Evolutionary conservation across 2,113 vertebrate genomes (phyloP).

Genomic region (Bothrops jararaca): DNA sequence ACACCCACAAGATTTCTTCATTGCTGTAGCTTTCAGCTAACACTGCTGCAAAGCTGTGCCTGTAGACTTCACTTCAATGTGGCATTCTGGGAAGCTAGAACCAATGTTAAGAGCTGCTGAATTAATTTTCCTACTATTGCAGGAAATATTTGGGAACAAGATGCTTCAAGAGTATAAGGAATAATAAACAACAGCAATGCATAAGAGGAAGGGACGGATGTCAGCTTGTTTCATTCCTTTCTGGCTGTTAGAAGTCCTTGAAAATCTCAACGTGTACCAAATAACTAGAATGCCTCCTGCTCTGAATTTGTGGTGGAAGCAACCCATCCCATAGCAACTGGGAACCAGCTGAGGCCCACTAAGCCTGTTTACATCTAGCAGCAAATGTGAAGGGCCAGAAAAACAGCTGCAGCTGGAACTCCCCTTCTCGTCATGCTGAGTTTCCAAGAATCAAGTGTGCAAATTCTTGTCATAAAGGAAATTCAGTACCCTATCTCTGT

Average conservation of each 20-base stretch:
- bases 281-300: background rate
- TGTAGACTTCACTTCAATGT: background rate
- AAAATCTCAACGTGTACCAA: background rate
- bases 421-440: background rate
- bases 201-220: background rate
- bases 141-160: background rate
- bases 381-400: background rate
- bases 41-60: background rate
- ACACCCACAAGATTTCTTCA: background rate
- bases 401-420: background rate
- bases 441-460: background rate
- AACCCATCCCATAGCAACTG: background rate
- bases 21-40: background rate
- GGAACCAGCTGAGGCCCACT: background rate
- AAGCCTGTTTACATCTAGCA: background rate
- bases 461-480: background rate
- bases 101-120: background rate
- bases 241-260: background rate
- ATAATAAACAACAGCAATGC: too few species aligned
- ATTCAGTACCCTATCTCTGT: background rate
- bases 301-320: background rate
- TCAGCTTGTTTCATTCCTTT: background rate
- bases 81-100: background rate
- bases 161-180: background rate
- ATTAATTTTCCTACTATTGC: background rate